Percentiles rank a stretch among this genome's conserved stretches.
Conservation (phyloP, 2,797 vertebrate species). For the Microchirus variegatus region DNA sequence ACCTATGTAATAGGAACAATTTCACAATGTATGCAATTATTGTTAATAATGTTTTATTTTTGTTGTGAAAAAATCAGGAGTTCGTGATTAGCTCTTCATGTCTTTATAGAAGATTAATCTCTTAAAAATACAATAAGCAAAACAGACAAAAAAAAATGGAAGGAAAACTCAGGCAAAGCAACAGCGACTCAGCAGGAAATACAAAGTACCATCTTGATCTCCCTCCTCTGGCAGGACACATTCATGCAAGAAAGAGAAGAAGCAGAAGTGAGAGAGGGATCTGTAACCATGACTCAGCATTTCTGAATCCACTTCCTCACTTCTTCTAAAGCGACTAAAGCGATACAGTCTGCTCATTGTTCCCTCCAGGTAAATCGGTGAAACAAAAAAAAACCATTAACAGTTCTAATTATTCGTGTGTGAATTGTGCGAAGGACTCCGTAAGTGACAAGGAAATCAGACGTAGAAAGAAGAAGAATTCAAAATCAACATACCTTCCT, state of each 20-base stretch:
- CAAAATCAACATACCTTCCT: conserved; percentile 82
- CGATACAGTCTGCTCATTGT: conserved; percentile 8
- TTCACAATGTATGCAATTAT: conserved; percentile 43
- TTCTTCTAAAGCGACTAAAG: conserved; percentile 23
- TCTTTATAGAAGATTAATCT: conserved; percentile 39
- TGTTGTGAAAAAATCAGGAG: conserved; percentile 28
- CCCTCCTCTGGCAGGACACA: conserved; percentile 77
- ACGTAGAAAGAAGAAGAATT: conserved; percentile 61
- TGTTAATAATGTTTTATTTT: conserved; percentile 61
- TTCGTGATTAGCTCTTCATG: conserved; percentile 54
- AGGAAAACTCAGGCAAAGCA: conserved; percentile 71
- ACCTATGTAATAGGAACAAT: conserved; percentile 48
- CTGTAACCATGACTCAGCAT: conserved; percentile 42
- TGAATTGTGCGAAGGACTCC: not conserved
- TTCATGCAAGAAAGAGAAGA: conserved; percentile 80
- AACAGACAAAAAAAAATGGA: conserved; percentile 38
- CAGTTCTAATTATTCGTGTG: not conserved
- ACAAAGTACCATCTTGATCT: conserved; percentile 82
- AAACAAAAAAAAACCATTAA: conserved; percentile 3
- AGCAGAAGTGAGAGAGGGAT: conserved; percentile 71
- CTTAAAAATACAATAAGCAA: not conserved
- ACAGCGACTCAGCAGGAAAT: conserved; percentile 71
- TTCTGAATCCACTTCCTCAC: conserved; percentile 51
- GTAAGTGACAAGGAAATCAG: conserved; percentile 10
- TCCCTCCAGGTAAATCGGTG: conserved; percentile 1